phyloP scores from a whole-genome alignment of 2,113 vertebrate genomes.

The Motacilla alba region DNA sequence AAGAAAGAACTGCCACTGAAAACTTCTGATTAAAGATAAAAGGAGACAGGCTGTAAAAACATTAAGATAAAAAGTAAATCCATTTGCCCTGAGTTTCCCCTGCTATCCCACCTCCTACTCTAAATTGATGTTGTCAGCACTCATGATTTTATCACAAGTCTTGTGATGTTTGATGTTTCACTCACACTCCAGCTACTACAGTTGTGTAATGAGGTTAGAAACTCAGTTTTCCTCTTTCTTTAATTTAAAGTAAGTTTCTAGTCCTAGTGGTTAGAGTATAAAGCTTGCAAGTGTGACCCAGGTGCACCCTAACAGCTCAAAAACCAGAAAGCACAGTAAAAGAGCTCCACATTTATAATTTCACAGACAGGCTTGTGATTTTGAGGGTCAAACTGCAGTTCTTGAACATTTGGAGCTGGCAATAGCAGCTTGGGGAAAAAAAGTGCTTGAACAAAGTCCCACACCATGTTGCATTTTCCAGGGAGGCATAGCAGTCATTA shows the following conservation, averaged over 20 bases:
- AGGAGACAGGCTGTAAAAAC: slow-evolving; percentile 50
- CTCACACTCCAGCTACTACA: slow-evolving; percentile 49
- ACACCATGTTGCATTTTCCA: slow-evolving; percentile 1
- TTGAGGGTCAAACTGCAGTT: slow-evolving; percentile 31
- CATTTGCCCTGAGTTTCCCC: slow-evolving; percentile 51
- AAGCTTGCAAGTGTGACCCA: slow-evolving; percentile 57
- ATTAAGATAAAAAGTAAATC: slow-evolving; percentile 58
- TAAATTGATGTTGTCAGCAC: slow-evolving; percentile 63
- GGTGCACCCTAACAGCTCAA: slow-evolving; percentile 22
- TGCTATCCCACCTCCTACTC: slow-evolving; percentile 58
- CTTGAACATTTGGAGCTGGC: slow-evolving; percentile 29
- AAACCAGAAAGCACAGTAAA: slow-evolving; percentile 37
- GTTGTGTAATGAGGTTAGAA: slow-evolving; percentile 60
- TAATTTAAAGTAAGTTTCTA: slow-evolving; percentile 43
- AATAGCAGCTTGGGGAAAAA: background rate
- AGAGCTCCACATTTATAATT: slow-evolving; percentile 4
- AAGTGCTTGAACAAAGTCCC: background rate
- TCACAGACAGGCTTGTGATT: slow-evolving; percentile 10
- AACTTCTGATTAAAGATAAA: slow-evolving; percentile 56
- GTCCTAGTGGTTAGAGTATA: slow-evolving; percentile 46
- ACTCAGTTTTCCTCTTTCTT: slow-evolving; percentile 50
- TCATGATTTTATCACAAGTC: slow-evolving; percentile 60
- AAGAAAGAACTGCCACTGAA: slow-evolving; percentile 52
- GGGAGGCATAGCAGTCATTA: background rate
- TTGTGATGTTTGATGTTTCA: slow-evolving; percentile 64